phyloP scores from a whole-genome alignment of 37 sponge, comb jelly and placozoan genomes.

The Agelas oroides region DNA sequence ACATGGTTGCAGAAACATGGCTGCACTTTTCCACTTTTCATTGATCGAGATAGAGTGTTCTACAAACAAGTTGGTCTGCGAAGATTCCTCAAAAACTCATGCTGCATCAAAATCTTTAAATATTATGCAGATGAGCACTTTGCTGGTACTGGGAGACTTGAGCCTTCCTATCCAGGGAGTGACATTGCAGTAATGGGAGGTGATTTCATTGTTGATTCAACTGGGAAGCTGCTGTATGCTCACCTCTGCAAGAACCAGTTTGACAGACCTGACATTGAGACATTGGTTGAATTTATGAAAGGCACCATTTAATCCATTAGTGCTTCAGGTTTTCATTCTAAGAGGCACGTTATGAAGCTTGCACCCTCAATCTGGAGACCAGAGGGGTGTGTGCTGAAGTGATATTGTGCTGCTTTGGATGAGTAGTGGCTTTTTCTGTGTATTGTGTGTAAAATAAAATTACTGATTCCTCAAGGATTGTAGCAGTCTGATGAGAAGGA shows the following conservation, averaged over 20 bases:
- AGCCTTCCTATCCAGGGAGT: conserved; percentile 50
- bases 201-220: conserved; percentile 56
- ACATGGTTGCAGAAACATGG: conserved; percentile 34
- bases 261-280: conserved; percentile 62
- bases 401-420: too few relatives aligned
- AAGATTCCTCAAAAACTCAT: conserved; percentile 18
- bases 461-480: too few relatives aligned
- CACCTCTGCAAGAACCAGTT: conserved; percentile 54
- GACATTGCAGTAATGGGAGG: conserved; percentile 73
- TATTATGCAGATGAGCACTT: conserved; percentile 60
- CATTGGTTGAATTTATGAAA: conserved; percentile 14
- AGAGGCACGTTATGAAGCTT: not conserved
- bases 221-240: conserved; percentile 42
- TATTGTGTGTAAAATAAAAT: too few relatives aligned
- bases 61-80: conserved; percentile 59
- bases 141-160: not conserved
- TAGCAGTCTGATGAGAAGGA: too few relatives aligned
- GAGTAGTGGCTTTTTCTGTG: too few relatives aligned
- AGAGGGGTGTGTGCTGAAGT: conserved; percentile 36
- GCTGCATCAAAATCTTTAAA: conserved; percentile 31
- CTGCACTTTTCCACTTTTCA: conserved; percentile 14
- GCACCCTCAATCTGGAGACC: conserved; percentile 12
- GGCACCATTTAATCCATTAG: not conserved
- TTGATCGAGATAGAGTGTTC: conserved; percentile 38
- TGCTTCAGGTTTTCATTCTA: too few relatives aligned